Evolutionary conservation across 1,140 invertebrate species (phyloP), one percentile per base, ranked within the genome.

Genomic region (Belonocnema kinseyi): DNA sequence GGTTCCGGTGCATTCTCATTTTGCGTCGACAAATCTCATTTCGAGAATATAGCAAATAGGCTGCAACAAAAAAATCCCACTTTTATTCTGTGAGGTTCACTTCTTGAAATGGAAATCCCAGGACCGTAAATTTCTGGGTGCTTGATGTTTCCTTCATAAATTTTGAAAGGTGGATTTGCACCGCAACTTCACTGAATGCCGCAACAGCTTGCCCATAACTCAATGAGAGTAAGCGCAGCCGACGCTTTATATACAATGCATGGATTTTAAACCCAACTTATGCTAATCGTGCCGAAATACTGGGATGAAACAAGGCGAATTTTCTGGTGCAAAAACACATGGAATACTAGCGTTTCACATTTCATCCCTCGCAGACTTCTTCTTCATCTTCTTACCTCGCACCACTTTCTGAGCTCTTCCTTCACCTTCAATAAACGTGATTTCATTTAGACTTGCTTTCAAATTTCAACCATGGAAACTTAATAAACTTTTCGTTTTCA

Each of bases 241-340:
- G 73, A 56, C 77, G 73, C 79, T 77, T 84, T 85, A 77, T 77
- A 83, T 85, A 82, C 84, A 73, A 77, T 78, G 54, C 77, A 72
- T 77, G 83, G 76, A 80, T 81, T 78, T 85, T 74, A 80, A 82
- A 79, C 79, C 77, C 76, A 80, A 79, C 82, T 85, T 85, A 85
- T 83, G 83, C 82, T 85, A 85, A 85, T 85, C 81, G 80, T 26
- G 73, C 16, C 33, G 8, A 12, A 50, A 16, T 56, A 12, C 46
- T 70, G 75, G 21, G 40, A 46, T 53, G 71, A 72, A 71, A 79
- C 79, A 76, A 54, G 54, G 50, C 19, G 26, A 79, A 54, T 17
- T 10, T 54, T 5, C 50, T 53, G 46, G 33, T 16, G 14, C 46
- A 74, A 66, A 33, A 50, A 66, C 51, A 54, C 40, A 66, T 40